Percentiles rank a stretch among this genome's conserved stretches.
These are phyloP conservation scores for Cariama cristata DNA, from an alignment of 2,113 vertebrate species.

Conservation along the genomic window DNA sequence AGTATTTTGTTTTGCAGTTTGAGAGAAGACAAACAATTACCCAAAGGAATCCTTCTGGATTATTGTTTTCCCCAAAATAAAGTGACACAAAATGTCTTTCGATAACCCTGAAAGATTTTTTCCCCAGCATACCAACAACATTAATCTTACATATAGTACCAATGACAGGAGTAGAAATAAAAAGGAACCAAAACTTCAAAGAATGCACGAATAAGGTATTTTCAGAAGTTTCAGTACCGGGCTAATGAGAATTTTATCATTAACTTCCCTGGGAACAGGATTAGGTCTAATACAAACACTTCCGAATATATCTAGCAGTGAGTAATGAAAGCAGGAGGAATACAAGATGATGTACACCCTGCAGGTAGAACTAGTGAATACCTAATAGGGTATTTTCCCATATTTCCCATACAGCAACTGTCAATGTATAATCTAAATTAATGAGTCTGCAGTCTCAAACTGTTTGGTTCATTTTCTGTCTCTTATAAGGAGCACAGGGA, in stretches of 20 bases:
- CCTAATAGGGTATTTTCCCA: background rate
- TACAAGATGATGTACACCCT: background rate
- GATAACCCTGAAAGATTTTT: background rate
- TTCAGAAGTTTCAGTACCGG: background rate
- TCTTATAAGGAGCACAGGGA: background rate
- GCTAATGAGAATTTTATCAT: slow-evolving; percentile 56
- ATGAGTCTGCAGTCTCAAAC: background rate
- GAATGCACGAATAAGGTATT: background rate
- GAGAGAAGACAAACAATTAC: background rate
- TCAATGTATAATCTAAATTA: slow-evolving; percentile 18
- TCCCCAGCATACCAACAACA: background rate
- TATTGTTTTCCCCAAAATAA: background rate
- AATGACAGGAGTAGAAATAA: background rate
- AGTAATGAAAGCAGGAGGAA: slow-evolving; percentile 21
- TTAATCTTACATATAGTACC: background rate
- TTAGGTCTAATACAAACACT: slow-evolving; percentile 34
- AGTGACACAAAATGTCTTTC: background rate
- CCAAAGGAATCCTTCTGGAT: background rate
- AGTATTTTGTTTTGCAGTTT: background rate
- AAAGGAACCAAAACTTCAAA: background rate
- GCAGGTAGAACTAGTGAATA: slow-evolving; percentile 15
- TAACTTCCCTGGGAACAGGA: slow-evolving; percentile 2
- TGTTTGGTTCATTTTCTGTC: background rate
- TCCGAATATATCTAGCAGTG: background rate
- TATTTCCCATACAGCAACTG: background rate